phyloP scores from a whole-genome alignment of 2,797 vertebrate genomes.

The Falco concolor region DNA sequence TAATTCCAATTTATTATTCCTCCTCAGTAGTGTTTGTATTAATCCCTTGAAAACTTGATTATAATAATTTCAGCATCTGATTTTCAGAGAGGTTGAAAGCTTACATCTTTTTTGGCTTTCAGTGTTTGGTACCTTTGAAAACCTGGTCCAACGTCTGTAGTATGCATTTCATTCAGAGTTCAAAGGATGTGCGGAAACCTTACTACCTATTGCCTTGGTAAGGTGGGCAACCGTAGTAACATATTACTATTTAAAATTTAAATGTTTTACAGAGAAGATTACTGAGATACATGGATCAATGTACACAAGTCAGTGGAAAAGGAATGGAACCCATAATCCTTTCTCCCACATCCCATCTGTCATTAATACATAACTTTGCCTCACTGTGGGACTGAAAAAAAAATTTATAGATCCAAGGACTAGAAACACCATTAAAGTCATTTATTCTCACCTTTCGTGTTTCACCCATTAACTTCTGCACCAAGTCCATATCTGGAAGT shows the following conservation, averaged over 20 bases:
- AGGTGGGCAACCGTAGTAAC: neutral
- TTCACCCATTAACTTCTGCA: neutral
- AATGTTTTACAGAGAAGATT: neutral
- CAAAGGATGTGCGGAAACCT: neutral
- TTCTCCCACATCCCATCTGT: neutral
- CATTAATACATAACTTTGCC: neutral
- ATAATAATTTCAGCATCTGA: conserved; percentile 27
- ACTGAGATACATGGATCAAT: neutral
- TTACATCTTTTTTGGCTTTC: neutral
- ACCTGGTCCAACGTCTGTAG: neutral
- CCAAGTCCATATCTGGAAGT: neutral
- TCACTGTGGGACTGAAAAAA: neutral
- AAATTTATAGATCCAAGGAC: neutral
- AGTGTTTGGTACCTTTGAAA: neutral
- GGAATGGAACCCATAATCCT: neutral
- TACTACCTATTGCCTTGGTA: neutral
- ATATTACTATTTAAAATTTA: neutral
- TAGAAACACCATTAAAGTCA: neutral
- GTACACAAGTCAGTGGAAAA: neutral
- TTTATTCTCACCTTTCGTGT: neutral
- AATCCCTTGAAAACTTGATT: conserved; percentile 47
- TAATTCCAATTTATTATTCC: conserved; percentile 32
- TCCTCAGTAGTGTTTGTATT: conserved; percentile 21
- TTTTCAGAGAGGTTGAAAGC: neutral
- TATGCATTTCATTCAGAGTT: neutral